phyloP scores from a whole-genome alignment of 2,113 vertebrate species.

The Callorhinus ursinus region DNA sequence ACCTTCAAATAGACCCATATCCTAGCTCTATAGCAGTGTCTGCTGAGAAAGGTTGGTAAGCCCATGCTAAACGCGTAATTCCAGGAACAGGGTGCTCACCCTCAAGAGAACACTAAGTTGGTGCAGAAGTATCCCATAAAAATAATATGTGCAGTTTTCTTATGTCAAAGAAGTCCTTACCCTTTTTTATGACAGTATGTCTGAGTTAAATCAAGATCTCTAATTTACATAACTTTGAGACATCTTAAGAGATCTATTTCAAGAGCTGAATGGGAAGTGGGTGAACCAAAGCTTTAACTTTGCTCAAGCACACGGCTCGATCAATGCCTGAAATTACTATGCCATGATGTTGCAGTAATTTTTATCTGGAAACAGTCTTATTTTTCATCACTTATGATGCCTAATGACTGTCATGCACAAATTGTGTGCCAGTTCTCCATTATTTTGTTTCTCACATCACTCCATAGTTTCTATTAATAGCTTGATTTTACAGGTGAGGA shows the following conservation, averaged over 20 bases:
- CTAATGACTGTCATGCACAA: neutral
- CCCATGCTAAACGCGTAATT: neutral
- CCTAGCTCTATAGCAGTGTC: neutral
- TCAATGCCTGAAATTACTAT: neutral
- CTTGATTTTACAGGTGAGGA: neutral
- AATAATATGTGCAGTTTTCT: neutral
- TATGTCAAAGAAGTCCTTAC: neutral
- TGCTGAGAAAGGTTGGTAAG: neutral
- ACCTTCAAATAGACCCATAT: neutral
- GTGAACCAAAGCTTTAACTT: neutral
- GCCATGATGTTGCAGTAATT: neutral
- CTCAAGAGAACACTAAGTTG: neutral
- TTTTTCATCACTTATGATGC: neutral
- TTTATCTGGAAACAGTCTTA: neutral
- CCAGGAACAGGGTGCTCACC: neutral
- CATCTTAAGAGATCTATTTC: constrained; percentile 4
- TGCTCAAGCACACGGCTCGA: neutral
- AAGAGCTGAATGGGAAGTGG: neutral
- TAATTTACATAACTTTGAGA: constrained; percentile 53
- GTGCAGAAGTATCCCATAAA: neutral
- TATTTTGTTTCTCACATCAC: neutral
- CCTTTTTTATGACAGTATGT: neutral
- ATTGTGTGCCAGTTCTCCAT: neutral
- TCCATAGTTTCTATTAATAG: neutral
- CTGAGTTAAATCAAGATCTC: constrained; percentile 21